Base-by-base conservation (phyloP, 2,113 vertebrate genomes). In the Reinhardtius hippoglossoides region DNA sequence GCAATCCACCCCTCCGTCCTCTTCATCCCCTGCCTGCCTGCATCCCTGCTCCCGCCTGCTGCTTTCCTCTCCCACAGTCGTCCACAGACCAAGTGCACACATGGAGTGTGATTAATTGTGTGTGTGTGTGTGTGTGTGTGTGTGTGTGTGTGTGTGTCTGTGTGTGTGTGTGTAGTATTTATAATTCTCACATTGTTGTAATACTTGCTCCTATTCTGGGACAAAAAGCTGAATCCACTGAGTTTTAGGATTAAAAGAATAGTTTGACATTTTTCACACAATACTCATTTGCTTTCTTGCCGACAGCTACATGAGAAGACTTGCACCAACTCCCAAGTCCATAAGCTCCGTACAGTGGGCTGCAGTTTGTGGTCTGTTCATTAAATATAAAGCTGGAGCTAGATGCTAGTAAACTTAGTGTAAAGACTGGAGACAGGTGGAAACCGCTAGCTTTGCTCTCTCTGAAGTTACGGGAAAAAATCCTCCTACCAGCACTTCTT, bases 1-100 rank as follows among this genome's bases (percentile, higher is more conserved):
- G 74, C 88, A 69, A 82, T 90, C 85, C 83, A 68, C 40, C 72
- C 76, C 74, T 57, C 67, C 44, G 50, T 87, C 87, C 87, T 9
- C 54, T 54, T 12, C n/a, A 5, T 21, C 52, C 75, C 76, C 54
- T 63, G 74, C 67, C 70, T 77, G 52, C 75, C 48, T 73, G 54
- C 72, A 58, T 65, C 73, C 60, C 58, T 78, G 70, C 60, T 72
- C 71, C 74, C 21, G 65, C 76, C 68, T 82, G 59, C 74, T 76
- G 78, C 74, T 69, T 26, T 4, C 50, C 2, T 71, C 81, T 74
- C 67, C 52, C 46, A 55, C 26, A 73, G 62, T 65, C 55, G 64
- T 75, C 67, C 20, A 35, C 54, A 76, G 61, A 82, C 66, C 55
- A 57, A 21, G 21, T 71, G 62, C 50, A 67, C 24, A 72, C 54